Percentiles rank a stretch among this genome's conserved stretches.
Evolutionary conservation across 2,113 vertebrate species (phyloP).

Genomic region (Trogon melanurus): DNA sequence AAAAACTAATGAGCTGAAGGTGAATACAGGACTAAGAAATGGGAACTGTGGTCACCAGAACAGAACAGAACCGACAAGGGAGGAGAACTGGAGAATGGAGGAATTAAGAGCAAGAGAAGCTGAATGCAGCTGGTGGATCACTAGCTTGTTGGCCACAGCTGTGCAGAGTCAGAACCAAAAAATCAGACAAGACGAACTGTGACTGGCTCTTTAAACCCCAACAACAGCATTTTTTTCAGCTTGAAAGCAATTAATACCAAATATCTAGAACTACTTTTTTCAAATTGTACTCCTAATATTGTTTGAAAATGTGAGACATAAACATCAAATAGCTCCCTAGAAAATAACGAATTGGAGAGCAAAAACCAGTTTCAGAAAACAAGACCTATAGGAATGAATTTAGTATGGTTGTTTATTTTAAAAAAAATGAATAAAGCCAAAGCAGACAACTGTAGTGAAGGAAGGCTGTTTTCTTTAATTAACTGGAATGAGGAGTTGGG

Average conservation of each 20-base stretch:
- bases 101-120: not conserved
- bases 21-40: not conserved
- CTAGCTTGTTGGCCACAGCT: not conserved
- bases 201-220: not conserved
- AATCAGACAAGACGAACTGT: not conserved
- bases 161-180: not conserved
- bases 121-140: not conserved
- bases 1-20: slow-evolving; percentile 13
- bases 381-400: not conserved
- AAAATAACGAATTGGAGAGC: not conserved
- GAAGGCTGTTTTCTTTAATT: not conserved
- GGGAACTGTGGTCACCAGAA: not conserved
- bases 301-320: not conserved
- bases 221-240: not conserved
- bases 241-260: not conserved
- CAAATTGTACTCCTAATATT: not conserved
- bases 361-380: not conserved
- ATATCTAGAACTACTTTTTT: not conserved
- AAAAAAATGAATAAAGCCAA: not conserved
- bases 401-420: not conserved
- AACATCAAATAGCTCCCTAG: not conserved
- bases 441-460: not conserved
- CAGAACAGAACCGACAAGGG: not conserved
- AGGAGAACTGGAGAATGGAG: not conserved
- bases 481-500: not conserved